Conservation (phyloP, 37 sponge, comb jelly and placozoan species). For the Bolinopsis microptera region DNA sequence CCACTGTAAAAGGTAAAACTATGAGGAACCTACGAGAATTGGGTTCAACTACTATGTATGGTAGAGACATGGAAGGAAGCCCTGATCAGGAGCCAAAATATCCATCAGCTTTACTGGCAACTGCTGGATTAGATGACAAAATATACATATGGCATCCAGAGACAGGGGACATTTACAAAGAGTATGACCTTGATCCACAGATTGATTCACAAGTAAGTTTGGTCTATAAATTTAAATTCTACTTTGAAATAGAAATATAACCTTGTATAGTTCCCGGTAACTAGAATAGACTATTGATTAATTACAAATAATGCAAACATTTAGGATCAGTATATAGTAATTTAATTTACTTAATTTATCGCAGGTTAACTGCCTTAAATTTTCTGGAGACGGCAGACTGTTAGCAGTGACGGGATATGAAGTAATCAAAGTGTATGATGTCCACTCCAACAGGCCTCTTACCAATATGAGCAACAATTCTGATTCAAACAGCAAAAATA, state of each 20-base stretch:
- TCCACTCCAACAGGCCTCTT: conserved; percentile 39
- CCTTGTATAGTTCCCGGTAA: no score
- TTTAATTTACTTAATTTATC: no score
- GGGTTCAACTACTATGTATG: not conserved
- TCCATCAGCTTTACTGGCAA: conserved; percentile 39
- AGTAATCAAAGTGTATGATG: conserved; percentile 34
- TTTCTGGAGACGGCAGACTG: conserved; percentile 56
- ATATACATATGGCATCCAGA: conserved; percentile 46
- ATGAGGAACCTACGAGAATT: conserved; percentile 24
- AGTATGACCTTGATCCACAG: conserved; percentile 55
- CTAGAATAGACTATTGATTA: no score
- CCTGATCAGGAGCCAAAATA: conserved; percentile 18
- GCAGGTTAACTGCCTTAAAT: conserved; percentile 27
- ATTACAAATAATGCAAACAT: not conserved
- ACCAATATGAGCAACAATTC: conserved; percentile 39
- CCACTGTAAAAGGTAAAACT: not conserved
- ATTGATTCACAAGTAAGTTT: conserved; percentile 31
- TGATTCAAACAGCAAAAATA: conserved; percentile 52
- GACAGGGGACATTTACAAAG: conserved; percentile 38
- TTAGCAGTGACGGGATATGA: conserved; percentile 53
- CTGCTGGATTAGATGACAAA: conserved; percentile 48
- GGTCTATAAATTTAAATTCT: not conserved
- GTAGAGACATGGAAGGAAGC: not conserved
- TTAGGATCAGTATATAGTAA: no score
- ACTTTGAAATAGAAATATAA: no score